Percentiles rank a stretch among this genome's conserved stretches.
phyloP scores from a whole-genome alignment of 2,797 vertebrate species.

The Xenops minutus region DNA sequence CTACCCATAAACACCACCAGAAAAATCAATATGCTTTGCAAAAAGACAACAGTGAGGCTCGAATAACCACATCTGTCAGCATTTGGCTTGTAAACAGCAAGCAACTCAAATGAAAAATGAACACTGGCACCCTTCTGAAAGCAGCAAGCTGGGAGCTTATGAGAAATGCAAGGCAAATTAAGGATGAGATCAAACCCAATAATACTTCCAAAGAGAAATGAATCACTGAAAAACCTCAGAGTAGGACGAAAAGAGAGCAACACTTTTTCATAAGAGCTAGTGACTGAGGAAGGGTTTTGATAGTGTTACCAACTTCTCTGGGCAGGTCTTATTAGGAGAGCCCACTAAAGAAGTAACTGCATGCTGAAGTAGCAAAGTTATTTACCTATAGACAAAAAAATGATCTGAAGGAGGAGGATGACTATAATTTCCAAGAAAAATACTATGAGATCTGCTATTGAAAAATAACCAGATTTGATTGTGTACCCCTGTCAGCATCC shows the following conservation, averaged over 20 bases:
- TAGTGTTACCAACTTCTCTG: not conserved
- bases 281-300: not conserved
- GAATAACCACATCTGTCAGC: not conserved
- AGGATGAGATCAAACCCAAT: slow-evolving; percentile 17
- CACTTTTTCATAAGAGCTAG: not conserved
- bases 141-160: not conserved
- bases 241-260: not conserved
- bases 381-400: not conserved
- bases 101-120: not conserved
- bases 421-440: not conserved
- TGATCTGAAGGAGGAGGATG: not conserved
- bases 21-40: not conserved
- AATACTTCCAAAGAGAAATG: slow-evolving; percentile 12
- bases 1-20: not conserved
- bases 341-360: not conserved
- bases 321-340: not conserved
- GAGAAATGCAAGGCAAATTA: slow-evolving; percentile 15
- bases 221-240: slow-evolving; percentile 1
- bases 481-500: not conserved
- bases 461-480: not conserved
- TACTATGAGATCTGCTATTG: not conserved
- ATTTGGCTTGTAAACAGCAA: not conserved
- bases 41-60: not conserved
- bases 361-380: not conserved
- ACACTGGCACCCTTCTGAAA: not conserved